Base-by-base conservation (phyloP, 2,113 vertebrate species). In the Strigops habroptila region DNA sequence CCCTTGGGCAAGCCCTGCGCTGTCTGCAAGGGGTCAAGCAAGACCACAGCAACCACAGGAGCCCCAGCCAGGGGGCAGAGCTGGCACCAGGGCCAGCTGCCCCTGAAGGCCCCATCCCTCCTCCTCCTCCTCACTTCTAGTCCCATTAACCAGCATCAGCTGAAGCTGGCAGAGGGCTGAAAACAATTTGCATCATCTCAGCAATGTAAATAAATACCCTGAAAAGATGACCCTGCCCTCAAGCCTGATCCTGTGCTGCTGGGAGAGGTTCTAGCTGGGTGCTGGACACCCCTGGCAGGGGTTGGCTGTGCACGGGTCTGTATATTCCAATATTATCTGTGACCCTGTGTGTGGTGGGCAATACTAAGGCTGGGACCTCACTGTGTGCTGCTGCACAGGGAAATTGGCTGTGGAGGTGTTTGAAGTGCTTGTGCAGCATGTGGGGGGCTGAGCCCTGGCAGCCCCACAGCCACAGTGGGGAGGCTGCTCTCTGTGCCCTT, bases 41-140 rank as follows among this genome's bases (percentile, higher is more conserved):
- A 43, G 60, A 52, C 18, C 55, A 12, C 0, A 0, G 49, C 18
- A 13, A 19, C 39, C 43, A 31, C 1, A 2, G 44, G 13, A 79
- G 19, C 39, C 27, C 15, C 7, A 2, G 46, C 13, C 39, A 55
- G 35, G 19, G 25, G 64, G 22, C 60, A 62, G 65, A 78, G 46
- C 24, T 49, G 18, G 60, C 17, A 8, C 30, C 0, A 0, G 33
- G 35, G 4, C 18, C 7, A 86, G 10, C 59, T 75, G 55, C 21
- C 22, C 60, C 39, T 3, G 0, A 13, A 10, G 24, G 11, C 24
- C 23, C 12, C 55, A 35, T 63, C 37, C 67, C 18, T 85, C n/a
- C 62, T 60, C n/a, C 62, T 60, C 19, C 55, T 80, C n/a, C 53
- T 81, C 24, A 4, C 12, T 35, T 24, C 39, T 79, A 41, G 8